Evolutionary conservation across 2,797 vertebrate species (phyloP).

Genomic region (Leucoraja ocellata): DNA sequence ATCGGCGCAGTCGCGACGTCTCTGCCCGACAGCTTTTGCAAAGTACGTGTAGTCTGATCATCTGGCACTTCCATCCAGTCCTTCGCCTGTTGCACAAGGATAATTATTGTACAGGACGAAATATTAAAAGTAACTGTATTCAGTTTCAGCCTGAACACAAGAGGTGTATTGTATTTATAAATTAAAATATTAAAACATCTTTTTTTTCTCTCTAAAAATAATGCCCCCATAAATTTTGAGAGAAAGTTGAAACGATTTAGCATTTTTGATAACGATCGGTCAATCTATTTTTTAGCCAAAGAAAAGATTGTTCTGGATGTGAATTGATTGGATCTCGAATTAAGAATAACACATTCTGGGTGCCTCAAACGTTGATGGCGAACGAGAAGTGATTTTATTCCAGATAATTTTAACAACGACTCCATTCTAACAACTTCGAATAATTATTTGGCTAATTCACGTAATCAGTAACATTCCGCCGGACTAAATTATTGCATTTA

Average conservation of each 20-base stretch:
- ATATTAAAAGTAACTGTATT: slow-evolving; percentile 21
- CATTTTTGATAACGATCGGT: slow-evolving; percentile 26
- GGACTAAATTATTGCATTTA: background rate
- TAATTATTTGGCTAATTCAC: slow-evolving; percentile 31
- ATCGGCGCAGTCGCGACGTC: slow-evolving; percentile 53
- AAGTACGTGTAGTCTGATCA: slow-evolving; percentile 63
- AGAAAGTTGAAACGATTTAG: slow-evolving; percentile 21
- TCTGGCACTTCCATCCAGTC: background rate
- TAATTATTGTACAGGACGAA: background rate
- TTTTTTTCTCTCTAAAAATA: background rate
- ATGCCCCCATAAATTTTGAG: slow-evolving; percentile 19
- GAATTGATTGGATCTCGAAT: slow-evolving; percentile 32
- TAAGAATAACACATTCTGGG: slow-evolving; percentile 30
- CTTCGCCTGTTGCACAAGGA: background rate
- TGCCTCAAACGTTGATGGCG: slow-evolving; percentile 7
- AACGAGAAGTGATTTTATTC: background rate
- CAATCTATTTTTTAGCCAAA: background rate
- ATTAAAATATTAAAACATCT: background rate
- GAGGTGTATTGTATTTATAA: slow-evolving; percentile 7
- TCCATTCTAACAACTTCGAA: slow-evolving; percentile 23
- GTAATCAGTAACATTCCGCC: slow-evolving; percentile 4
- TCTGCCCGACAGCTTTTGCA: slow-evolving; percentile 57
- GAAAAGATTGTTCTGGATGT: slow-evolving; percentile 31
- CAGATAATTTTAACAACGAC: slow-evolving; percentile 19
- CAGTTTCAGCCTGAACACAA: slow-evolving; percentile 14